phyloP scores from a whole-genome alignment of 1,140 invertebrate species.

The Mercenaria mercenaria region DNA sequence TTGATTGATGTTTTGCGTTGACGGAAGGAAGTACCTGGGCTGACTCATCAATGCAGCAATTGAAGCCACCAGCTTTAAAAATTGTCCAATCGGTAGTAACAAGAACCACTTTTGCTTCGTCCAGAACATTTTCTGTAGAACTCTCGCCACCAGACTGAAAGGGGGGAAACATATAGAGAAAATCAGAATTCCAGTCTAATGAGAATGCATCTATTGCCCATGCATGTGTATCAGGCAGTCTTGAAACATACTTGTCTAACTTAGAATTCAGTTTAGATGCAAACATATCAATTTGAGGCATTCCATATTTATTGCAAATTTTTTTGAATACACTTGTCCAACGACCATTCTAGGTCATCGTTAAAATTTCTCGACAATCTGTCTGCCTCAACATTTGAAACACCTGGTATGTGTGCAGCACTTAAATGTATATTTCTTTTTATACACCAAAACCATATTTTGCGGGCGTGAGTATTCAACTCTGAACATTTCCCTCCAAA shows the following conservation, averaged over 20 bases:
- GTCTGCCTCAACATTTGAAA: not conserved
- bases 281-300: not conserved
- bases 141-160: constrained; percentile 38
- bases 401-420: not conserved
- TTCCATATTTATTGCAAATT: not conserved
- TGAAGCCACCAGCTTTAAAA: constrained; percentile 23
- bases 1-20: not conserved
- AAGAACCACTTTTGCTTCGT: constrained; percentile 32
- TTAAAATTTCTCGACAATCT: constrained; percentile 10
- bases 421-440: not conserved
- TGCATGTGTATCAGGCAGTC: not conserved
- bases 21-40: not conserved
- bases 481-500: not conserved
- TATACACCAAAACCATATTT: constrained; percentile 23
- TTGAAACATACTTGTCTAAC: not conserved
- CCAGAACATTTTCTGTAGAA: constrained; percentile 18
- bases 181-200: not conserved
- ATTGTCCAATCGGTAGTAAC: constrained; percentile 53
- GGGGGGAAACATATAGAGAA: not conserved
- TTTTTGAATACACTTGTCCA: not conserved
- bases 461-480: not conserved
- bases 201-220: not conserved
- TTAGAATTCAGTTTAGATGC: constrained; percentile 1
- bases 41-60: constrained; percentile 27
- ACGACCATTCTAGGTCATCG: not conserved